A percentile compares a stretch with the other conserved stretches of the same genome.
Conservation (phyloP, 2,888 invertebrate genomes). For the Incurvaria masculella region DNA sequence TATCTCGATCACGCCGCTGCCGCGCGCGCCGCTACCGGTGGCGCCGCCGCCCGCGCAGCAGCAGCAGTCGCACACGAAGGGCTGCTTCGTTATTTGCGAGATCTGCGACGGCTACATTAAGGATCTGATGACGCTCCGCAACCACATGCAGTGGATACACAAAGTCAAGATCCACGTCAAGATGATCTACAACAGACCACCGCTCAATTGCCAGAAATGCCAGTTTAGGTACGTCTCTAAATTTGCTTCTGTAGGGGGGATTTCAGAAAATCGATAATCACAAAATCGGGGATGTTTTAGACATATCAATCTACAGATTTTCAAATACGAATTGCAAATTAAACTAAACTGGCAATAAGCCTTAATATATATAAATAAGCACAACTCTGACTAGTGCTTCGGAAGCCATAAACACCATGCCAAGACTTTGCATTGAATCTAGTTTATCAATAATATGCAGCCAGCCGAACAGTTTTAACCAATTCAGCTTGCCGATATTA, state of each 20-base stretch:
- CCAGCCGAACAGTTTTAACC: too few species aligned
- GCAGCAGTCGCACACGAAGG: slow-evolving; percentile 56
- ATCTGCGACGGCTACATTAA: slow-evolving; percentile 96
- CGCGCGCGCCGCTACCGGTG: slow-evolving; percentile 52
- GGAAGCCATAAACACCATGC: too few species aligned
- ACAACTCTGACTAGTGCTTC: too few species aligned
- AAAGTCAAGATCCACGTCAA: slow-evolving; percentile 95
- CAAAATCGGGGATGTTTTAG: too few species aligned
- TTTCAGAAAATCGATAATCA: too few species aligned
- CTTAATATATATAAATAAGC: neutral
- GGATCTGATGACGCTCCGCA: slow-evolving; percentile 88
- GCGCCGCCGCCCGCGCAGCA: slow-evolving; percentile 35
- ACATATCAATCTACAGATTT: too few species aligned
- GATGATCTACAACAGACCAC: slow-evolving; percentile 93
- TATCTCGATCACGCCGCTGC: slow-evolving; percentile 87
- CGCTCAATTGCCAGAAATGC: slow-evolving; percentile 94
- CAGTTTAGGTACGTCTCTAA: slow-evolving; percentile 60
- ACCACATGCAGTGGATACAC: slow-evolving; percentile 98
- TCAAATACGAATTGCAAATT: too few species aligned
- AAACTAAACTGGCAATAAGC: too few species aligned
- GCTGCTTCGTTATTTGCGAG: slow-evolving; percentile 91
- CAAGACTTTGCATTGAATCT: too few species aligned
- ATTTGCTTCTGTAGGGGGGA: neutral
- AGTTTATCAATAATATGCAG: too few species aligned
- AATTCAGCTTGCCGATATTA: too few species aligned